Evolutionary conservation across 2,797 vertebrate genomes (phyloP).

Genomic region (Peromyscus eremicus): DNA sequence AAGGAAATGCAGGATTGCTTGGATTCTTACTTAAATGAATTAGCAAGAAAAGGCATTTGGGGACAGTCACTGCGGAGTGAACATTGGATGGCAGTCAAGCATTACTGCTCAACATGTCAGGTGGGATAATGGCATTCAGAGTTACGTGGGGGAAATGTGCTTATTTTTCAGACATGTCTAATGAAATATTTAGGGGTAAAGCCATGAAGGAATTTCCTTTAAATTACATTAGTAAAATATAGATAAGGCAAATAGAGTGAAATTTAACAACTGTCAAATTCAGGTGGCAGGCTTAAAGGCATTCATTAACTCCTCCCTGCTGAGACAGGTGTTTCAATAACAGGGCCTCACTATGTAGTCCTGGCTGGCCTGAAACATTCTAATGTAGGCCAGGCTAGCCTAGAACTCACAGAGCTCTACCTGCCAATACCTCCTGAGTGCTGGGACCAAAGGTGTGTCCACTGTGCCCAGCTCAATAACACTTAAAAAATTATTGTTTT

Average conservation of each 20-base stretch:
- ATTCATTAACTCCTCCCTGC: constrained; percentile 20
- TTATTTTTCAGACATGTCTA: constrained; percentile 22
- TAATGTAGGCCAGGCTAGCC: not conserved
- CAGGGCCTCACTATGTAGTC: not conserved
- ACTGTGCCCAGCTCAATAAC: not conserved
- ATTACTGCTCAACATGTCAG: not conserved
- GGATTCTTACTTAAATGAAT: not conserved
- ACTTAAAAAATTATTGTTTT: not conserved
- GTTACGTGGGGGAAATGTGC: constrained; percentile 11
- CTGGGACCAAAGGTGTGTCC: not conserved
- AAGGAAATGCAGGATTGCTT: not conserved
- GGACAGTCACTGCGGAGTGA: not conserved
- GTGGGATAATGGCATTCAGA: not conserved
- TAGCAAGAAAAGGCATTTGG: not conserved
- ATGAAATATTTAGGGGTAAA: constrained; percentile 60
- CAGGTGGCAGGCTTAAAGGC: not conserved
- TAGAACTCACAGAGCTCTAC: not conserved
- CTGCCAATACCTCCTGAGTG: not conserved
- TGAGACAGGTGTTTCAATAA: not conserved
- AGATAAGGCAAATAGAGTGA: not conserved
- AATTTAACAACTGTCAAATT: not conserved
- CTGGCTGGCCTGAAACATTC: not conserved
- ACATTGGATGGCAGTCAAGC: not conserved
- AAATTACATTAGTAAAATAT: constrained; percentile 30
- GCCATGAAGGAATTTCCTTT: not conserved